A percentile compares a stretch with the other conserved stretches of the same genome.
Evolutionary conservation across 2,888 invertebrate genomes (phyloP).

Genomic region (Drosophila mimica): DNA sequence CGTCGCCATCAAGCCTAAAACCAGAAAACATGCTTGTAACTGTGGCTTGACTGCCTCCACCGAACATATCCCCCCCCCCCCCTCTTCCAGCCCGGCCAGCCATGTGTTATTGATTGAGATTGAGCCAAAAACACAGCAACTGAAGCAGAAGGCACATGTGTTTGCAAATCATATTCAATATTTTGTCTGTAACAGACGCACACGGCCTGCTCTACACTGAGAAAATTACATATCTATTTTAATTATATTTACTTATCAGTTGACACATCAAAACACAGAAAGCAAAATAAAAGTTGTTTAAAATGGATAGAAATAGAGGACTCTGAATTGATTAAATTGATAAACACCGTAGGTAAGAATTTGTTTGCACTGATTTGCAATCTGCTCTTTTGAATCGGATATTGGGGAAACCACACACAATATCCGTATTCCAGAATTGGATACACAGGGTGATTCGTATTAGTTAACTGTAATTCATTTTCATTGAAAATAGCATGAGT

Average conservation of each 20-base stretch:
- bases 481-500: background rate
- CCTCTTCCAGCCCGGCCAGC: background rate
- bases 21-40: slow-evolving; percentile 38
- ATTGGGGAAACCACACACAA: background rate
- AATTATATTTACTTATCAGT: background rate
- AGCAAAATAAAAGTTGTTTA: background rate
- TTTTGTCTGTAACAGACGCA: slow-evolving; percentile 64
- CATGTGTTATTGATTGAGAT: slow-evolving; percentile 57
- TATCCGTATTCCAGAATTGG: background rate
- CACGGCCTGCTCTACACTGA: slow-evolving; percentile 7
- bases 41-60: background rate
- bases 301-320: background rate
- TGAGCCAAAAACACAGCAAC: slow-evolving; percentile 29
- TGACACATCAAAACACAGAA: background rate
- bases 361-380: no score
- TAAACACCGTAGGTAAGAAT: no score
- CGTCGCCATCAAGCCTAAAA: slow-evolving; percentile 41
- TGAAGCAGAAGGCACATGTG: slow-evolving; percentile 52
- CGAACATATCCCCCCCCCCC: background rate
- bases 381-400: background rate
- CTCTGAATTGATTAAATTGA: background rate
- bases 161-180: slow-evolving; percentile 79
- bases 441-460: background rate
- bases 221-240: background rate
- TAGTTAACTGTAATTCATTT: background rate